These are phyloP conservation scores for Drosophila lacicola DNA, from an alignment of 2,888 invertebrate genomes.

Conservation along the genomic window DNA sequence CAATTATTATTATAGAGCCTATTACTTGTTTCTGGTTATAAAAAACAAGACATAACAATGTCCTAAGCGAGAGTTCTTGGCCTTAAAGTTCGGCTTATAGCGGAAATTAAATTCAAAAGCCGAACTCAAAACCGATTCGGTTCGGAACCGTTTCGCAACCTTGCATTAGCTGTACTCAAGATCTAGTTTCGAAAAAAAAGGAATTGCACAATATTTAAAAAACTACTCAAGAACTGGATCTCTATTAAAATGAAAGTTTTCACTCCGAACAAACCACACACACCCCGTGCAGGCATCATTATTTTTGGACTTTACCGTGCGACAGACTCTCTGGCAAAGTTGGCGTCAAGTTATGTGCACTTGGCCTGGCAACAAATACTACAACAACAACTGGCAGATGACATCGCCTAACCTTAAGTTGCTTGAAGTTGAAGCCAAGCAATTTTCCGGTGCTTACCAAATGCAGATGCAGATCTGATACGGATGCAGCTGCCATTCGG, in stretches of 20 bases:
- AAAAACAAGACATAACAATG: too few relatives aligned
- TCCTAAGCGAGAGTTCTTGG: too few relatives aligned
- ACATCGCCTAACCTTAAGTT: conserved; percentile 27
- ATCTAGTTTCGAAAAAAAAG: too few relatives aligned
- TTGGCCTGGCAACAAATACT: conserved; percentile 21
- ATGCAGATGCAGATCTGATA: conserved; percentile 32
- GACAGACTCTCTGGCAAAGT: conserved; percentile 20
- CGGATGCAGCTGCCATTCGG: conserved; percentile 16
- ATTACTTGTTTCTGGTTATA: too few relatives aligned
- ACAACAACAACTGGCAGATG: conserved; percentile 32
- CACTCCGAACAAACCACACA: not conserved
- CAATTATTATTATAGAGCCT: too few relatives aligned
- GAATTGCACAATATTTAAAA: not conserved
- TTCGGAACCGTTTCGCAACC: too few relatives aligned
- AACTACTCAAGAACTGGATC: not conserved
- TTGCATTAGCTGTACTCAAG: too few relatives aligned
- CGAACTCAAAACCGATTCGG: too few relatives aligned
- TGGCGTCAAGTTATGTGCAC: conserved; percentile 33
- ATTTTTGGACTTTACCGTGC: conserved; percentile 25
- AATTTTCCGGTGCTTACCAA: conserved; percentile 45
- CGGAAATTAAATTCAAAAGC: too few relatives aligned
- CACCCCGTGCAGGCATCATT: conserved; percentile 26
- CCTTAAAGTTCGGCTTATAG: too few relatives aligned
- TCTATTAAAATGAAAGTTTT: conserved; percentile 18
- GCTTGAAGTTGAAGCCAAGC: conserved; percentile 36